These are phyloP conservation scores for Nansenia antarctica DNA, from an alignment of 2,113 vertebrate genomes.

Conservation along the genomic window DNA sequence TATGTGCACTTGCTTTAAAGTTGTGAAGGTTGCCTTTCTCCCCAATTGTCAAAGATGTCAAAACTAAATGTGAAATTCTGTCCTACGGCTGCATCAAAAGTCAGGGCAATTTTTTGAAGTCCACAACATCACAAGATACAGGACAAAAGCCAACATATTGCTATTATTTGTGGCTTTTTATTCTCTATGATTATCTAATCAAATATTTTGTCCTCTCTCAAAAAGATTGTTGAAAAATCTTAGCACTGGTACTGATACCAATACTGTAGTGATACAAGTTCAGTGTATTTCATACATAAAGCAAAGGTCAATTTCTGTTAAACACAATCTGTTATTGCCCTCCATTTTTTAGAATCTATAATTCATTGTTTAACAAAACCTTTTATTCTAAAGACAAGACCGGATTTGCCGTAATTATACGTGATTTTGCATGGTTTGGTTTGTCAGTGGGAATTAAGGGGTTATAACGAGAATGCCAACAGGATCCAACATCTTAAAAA, in stretches of 20 bases:
- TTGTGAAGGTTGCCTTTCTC: conserved; percentile 77
- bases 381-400: conserved; percentile 57
- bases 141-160: conserved; percentile 39
- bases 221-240: neutral
- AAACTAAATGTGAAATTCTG: conserved; percentile 72
- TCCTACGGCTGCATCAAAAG: conserved; percentile 66
- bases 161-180: conserved; percentile 5
- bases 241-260: neutral
- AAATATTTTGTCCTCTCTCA: conserved; percentile 13
- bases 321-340: too few relatives aligned
- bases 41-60: conserved; percentile 79
- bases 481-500: conserved; percentile 69
- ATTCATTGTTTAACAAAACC: conserved; percentile 61
- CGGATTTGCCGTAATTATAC: conserved; percentile 66
- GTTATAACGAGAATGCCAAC: conserved; percentile 64
- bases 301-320: too few relatives aligned
- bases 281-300: too few relatives aligned
- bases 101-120: conserved; percentile 57
- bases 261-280: too few relatives aligned
- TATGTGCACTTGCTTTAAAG: conserved; percentile 79
- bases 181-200: conserved; percentile 10
- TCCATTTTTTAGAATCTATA: conserved; percentile 57
- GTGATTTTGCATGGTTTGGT: conserved; percentile 69
- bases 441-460: conserved; percentile 69
- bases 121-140: conserved; percentile 52